A percentile compares a stretch with the other conserved stretches of the same genome.
Evolutionary conservation across 1,140 invertebrate species (phyloP).

Genomic region (Neodiprion virginianus): DNA sequence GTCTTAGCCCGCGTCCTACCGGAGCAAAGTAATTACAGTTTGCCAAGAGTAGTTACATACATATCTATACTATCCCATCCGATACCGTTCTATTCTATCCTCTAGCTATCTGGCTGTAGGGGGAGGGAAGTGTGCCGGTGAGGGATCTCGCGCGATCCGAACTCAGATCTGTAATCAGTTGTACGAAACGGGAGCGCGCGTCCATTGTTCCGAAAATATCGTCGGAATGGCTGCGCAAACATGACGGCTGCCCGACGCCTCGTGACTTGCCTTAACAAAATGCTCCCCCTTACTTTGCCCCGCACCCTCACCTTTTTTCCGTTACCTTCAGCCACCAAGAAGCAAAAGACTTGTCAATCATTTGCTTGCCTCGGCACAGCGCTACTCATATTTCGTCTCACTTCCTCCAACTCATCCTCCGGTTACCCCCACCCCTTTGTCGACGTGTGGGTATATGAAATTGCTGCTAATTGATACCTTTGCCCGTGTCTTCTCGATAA

Average conservation of each 20-base stretch:
- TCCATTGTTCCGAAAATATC: conserved; percentile 46
- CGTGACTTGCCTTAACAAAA: conserved; percentile 35
- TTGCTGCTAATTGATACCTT: neutral
- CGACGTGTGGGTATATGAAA: neutral
- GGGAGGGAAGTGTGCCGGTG: neutral
- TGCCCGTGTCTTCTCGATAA: neutral
- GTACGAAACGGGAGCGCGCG: conserved; percentile 12
- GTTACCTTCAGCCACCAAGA: neutral
- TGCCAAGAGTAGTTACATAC: conserved; percentile 7
- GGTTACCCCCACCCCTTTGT: neutral
- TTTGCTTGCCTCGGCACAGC: neutral
- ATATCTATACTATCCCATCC: neutral
- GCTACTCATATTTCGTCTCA: too few relatives aligned
- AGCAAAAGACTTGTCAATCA: conserved; percentile 1
- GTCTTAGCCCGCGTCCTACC: conserved; percentile 29
- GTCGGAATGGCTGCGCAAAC: conserved; percentile 46
- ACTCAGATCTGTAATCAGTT: conserved; percentile 1
- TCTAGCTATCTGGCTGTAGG: too few relatives aligned
- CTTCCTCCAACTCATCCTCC: neutral
- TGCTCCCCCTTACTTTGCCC: neutral
- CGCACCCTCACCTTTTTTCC: neutral
- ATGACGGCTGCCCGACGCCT: conserved; percentile 24
- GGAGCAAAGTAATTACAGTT: conserved; percentile 46
- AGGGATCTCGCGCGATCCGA: neutral
- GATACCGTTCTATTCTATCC: neutral